Evolutionary conservation across 1,140 invertebrate genomes (phyloP).

Genomic region (Macrobrachium rosenbergii): DNA sequence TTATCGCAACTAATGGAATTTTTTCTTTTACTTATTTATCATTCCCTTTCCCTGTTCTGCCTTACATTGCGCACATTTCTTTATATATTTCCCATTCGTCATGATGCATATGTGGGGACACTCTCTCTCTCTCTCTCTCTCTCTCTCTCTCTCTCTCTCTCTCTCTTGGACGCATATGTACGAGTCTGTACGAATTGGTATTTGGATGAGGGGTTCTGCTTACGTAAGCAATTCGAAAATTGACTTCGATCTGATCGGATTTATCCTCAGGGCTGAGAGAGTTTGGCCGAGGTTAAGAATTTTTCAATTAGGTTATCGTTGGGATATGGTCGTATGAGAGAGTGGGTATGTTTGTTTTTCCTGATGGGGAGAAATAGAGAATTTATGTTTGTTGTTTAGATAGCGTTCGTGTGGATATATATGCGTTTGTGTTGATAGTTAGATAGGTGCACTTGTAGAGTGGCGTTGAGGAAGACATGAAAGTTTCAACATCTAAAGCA

Average conservation of each 20-base stretch:
- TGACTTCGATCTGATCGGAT: no score
- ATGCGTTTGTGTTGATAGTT: no score
- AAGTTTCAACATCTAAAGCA: no score
- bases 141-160: conserved; percentile 27
- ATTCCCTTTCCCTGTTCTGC: no score
- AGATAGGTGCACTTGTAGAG: no score
- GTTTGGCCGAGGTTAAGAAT: background rate
- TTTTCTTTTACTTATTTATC: no score
- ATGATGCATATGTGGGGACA: background rate
- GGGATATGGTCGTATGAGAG: conserved; percentile 8
- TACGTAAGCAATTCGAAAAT: no score
- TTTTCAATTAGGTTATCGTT: background rate
- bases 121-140: conserved; percentile 26
- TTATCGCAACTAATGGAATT: no score
- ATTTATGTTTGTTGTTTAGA: background rate
- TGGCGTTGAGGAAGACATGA: no score
- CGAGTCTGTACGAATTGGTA: background rate
- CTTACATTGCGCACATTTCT: background rate
- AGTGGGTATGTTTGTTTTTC: conserved; percentile 21
- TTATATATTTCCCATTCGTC: background rate
- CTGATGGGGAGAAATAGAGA: background rate
- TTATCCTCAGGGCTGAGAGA: no score
- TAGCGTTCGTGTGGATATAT: no score
- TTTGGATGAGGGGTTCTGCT: conserved; percentile 7
- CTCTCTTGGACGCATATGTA: background rate